phyloP scores from a whole-genome alignment of 1,140 invertebrate species.

The Cyphomyrmex costatus region DNA sequence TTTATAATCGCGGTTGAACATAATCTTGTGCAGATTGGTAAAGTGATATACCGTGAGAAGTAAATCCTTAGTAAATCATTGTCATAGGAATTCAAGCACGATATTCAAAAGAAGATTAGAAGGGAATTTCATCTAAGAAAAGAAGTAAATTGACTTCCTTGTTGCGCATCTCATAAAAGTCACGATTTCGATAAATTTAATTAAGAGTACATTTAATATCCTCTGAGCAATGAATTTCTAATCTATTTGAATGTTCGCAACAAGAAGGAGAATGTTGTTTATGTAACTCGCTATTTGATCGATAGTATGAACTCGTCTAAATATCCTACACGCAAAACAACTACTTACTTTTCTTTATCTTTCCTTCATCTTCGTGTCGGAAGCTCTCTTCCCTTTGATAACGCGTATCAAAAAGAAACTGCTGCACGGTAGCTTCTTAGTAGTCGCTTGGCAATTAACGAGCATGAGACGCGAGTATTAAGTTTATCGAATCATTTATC shows the following conservation, averaged over 20 bases:
- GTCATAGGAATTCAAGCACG: neutral
- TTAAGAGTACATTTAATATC: neutral
- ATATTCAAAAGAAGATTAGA: slow-evolving; percentile 8
- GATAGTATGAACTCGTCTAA: neutral
- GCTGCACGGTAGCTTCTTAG: slow-evolving; percentile 5
- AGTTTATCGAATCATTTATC: slow-evolving; percentile 48
- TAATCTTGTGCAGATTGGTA: neutral
- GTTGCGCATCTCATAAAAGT: neutral
- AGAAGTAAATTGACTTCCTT: slow-evolving; percentile 1
- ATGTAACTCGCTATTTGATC: neutral
- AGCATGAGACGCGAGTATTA: slow-evolving; percentile 7
- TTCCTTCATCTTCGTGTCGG: neutral
- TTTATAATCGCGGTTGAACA: slow-evolving; percentile 19
- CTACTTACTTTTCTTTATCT: neutral
- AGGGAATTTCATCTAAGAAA: neutral
- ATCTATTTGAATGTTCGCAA: neutral
- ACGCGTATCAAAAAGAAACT: neutral
- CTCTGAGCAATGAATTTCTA: neutral
- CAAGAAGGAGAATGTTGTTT: neutral
- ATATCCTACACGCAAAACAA: neutral
- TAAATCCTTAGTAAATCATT: slow-evolving; percentile 26
- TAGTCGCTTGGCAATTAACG: slow-evolving; percentile 20
- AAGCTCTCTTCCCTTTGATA: neutral
- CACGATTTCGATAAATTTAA: slow-evolving; percentile 25
- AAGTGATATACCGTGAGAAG: slow-evolving; percentile 42